Percentiles rank a stretch among this genome's conserved stretches.
phyloP scores from a whole-genome alignment of 2,797 vertebrate genomes.

The Notolabrus celidotus region DNA sequence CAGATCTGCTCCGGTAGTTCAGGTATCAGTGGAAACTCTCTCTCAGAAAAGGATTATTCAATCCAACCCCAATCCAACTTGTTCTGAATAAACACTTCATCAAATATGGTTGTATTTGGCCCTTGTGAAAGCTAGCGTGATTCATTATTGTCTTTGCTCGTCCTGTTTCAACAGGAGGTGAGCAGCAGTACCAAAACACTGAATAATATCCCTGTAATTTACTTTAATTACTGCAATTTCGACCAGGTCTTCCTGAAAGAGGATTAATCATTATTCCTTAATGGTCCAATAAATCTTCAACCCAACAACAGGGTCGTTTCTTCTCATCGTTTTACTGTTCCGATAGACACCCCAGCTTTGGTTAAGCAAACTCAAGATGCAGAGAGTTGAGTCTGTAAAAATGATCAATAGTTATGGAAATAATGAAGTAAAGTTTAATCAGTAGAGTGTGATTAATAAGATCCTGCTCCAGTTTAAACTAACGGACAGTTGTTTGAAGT shows the following conservation, averaged over 20 bases:
- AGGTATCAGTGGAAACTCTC: neutral
- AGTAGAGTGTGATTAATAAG: constrained; percentile 5
- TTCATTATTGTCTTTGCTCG: constrained; percentile 20
- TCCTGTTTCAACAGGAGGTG: constrained; percentile 37
- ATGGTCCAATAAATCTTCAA: constrained; percentile 61
- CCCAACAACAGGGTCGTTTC: constrained; percentile 40
- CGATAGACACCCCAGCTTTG: constrained; percentile 12
- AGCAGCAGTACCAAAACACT: constrained; percentile 38
- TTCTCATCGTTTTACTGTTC: constrained; percentile 23
- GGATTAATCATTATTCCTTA: constrained; percentile 52
- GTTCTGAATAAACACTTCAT: constrained; percentile 13
- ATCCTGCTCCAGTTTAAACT: constrained; percentile 8
- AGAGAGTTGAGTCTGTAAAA: constrained; percentile 4
- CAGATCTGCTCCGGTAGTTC: neutral
- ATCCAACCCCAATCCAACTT: neutral
- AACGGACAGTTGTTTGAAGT: constrained; percentile 9
- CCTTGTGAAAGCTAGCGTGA: constrained; percentile 28
- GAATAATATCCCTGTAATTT: constrained; percentile 54
- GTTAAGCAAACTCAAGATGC: constrained; percentile 14
- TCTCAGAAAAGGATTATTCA: neutral
- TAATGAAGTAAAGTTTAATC: constrained; percentile 19
- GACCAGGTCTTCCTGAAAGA: constrained; percentile 24
- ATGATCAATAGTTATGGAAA: constrained; percentile 23
- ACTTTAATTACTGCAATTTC: constrained; percentile 51
- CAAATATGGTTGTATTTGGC: constrained; percentile 41